Percentiles rank a stretch among this genome's conserved stretches.
Evolutionary conservation across 1,140 invertebrate species (phyloP).

Genomic region (Gonioctena quinquepunctata): DNA sequence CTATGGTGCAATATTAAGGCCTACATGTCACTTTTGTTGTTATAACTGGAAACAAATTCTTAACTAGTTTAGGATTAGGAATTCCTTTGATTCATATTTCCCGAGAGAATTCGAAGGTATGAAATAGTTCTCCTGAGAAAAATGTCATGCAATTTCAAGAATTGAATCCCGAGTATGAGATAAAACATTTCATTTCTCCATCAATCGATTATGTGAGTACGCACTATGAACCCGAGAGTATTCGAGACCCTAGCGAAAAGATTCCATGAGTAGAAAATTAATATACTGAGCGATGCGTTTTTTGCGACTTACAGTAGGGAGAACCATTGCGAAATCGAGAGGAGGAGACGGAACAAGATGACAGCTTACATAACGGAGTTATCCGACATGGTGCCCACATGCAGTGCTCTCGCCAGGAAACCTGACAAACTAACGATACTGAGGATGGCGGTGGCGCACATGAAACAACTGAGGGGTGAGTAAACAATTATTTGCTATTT

Average conservation of each 20-base stretch:
- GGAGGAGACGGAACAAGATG: constrained; percentile 98
- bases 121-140: too few species aligned
- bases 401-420: constrained; percentile 94
- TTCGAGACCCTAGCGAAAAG: not conserved
- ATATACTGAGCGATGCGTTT: not conserved
- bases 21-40: too few species aligned
- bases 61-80: too few species aligned
- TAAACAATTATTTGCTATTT: not conserved
- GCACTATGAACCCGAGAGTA: not conserved
- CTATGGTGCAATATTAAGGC: too few species aligned
- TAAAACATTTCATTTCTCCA: too few species aligned
- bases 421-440: constrained; percentile 99
- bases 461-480: constrained; percentile 94
- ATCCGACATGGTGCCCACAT: constrained; percentile 99
- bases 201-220: too few species aligned
- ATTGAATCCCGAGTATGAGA: too few species aligned
- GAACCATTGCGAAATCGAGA: constrained; percentile 99
- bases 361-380: constrained; percentile 99
- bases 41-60: too few species aligned
- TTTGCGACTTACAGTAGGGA: constrained; percentile 73
- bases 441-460: constrained; percentile 98
- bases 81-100: too few species aligned
- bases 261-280: not conserved
- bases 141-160: too few species aligned
- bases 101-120: too few species aligned